A percentile compares a stretch with the other conserved stretches of the same genome.
These are phyloP conservation scores for Drosophila paranaensis DNA, from an alignment of 2,888 invertebrate genomes.

Conservation along the genomic window DNA sequence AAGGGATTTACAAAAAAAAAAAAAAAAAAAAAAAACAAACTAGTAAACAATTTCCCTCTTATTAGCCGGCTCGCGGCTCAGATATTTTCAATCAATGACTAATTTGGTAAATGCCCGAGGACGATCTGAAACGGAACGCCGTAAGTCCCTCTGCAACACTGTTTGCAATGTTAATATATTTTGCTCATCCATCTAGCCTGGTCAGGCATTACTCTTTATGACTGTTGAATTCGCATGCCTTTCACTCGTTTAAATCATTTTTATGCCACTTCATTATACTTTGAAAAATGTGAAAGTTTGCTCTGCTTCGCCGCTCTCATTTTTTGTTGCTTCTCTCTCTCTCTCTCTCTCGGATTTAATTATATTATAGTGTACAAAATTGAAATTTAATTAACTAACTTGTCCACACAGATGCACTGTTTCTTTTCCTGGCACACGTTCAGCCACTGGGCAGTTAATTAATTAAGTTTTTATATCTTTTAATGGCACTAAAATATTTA, in stretches of 20 bases:
- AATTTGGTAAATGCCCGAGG: conserved; percentile 17
- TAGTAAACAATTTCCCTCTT: conserved; percentile 72
- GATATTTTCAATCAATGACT: conserved; percentile 66
- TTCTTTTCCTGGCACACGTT: no score
- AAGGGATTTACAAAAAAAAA: conserved; percentile 17
- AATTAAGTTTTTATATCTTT: conserved; percentile 65
- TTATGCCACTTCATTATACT: conserved; percentile 64
- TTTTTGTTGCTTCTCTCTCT: not conserved
- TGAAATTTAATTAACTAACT: conserved; percentile 14
- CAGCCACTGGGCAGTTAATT: conserved; percentile 40
- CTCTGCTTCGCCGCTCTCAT: not conserved
- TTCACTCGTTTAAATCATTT: conserved; percentile 55
- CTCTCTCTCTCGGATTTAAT: conserved; percentile 2
- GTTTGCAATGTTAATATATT: conserved; percentile 45
- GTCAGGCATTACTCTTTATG: conserved; percentile 30
- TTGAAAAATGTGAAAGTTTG: conserved; percentile 61
- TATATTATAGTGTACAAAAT: conserved; percentile 9
- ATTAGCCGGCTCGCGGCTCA: conserved; percentile 54
- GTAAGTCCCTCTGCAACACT: conserved; percentile 17
- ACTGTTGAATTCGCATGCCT: conserved; percentile 28
- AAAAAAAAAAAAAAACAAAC: conserved; percentile 57
- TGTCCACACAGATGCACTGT: not conserved
- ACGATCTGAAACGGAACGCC: not conserved
- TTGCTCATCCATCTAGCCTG: conserved; percentile 58
- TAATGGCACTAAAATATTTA: conserved; percentile 52